Evolutionary conservation across 2,888 invertebrate genomes (phyloP).

Genomic region (Argyresthia albistria): DNA sequence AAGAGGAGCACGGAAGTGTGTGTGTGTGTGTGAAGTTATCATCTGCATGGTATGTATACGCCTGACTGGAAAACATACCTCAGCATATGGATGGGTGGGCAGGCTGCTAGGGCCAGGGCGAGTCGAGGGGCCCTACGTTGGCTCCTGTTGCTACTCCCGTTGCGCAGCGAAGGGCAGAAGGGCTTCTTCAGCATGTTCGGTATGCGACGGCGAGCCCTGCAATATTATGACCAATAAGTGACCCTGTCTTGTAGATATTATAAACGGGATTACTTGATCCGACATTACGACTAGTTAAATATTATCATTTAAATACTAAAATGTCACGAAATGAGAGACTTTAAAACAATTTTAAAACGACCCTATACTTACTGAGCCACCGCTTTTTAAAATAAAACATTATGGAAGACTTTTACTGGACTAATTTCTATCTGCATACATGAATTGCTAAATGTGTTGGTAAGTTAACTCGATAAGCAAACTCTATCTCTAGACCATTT

Average conservation of each 20-base stretch:
- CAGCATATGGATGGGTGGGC: slow-evolving; percentile 61
- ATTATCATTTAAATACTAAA: too few species aligned
- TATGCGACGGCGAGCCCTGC: slow-evolving; percentile 45
- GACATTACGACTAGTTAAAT: slow-evolving; percentile 12
- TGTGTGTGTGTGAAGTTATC: neutral
- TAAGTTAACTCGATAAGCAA: too few species aligned
- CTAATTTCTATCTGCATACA: too few species aligned
- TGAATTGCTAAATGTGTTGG: too few species aligned
- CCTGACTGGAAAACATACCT: too few species aligned
- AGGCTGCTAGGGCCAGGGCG: slow-evolving; percentile 54
- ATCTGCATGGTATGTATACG: neutral
- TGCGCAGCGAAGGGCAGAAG: slow-evolving; percentile 52
- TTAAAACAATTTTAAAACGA: too few species aligned
- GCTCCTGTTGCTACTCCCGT: slow-evolving; percentile 44
- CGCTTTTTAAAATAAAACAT: too few species aligned
- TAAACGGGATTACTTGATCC: neutral
- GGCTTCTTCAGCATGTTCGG: slow-evolving; percentile 60
- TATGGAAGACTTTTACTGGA: too few species aligned
- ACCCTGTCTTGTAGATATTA: neutral
- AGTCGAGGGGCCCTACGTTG: slow-evolving; percentile 58
- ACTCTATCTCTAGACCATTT: too few species aligned
- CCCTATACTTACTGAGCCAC: too few species aligned
- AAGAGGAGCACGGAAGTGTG: too few species aligned
- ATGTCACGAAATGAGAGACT: too few species aligned
- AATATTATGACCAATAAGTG: neutral